Evolutionary conservation across 2,888 invertebrate genomes (phyloP).

Genomic region (Pantelozetes paolii): DNA sequence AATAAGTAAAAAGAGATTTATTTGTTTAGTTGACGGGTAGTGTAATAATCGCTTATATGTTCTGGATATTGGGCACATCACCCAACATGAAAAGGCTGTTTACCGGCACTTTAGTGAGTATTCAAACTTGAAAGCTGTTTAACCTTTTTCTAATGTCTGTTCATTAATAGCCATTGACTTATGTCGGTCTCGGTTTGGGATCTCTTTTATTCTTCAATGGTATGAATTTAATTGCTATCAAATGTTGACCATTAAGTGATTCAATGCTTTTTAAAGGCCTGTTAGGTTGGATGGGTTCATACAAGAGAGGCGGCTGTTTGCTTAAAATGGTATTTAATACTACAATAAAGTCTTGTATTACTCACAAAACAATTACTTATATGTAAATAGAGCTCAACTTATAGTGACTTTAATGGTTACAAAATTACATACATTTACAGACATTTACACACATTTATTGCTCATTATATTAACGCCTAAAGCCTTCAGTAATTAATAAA

Average conservation of each 20-base stretch:
- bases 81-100: conserved; percentile 52
- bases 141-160: conserved; percentile 36
- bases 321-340: conserved; percentile 47
- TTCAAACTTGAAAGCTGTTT: neutral
- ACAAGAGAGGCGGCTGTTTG: conserved; percentile 46
- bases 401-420: too few species aligned
- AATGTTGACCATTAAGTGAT: neutral
- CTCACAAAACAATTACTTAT: too few species aligned
- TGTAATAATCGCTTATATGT: conserved; percentile 52
- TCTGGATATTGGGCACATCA: conserved; percentile 53
- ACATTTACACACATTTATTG: too few species aligned
- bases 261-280: conserved; percentile 43
- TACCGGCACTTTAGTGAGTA: conserved; percentile 52
- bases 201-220: conserved; percentile 52
- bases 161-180: conserved; percentile 53
- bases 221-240: conserved; percentile 41
- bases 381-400: too few species aligned
- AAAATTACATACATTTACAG: too few species aligned
- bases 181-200: conserved; percentile 52
- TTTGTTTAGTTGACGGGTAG: conserved; percentile 51
- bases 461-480: too few species aligned
- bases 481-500: too few species aligned
- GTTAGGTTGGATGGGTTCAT: conserved; percentile 47
- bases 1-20: too few species aligned
- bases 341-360: too few species aligned